Base-by-base conservation (phyloP, 2,888 invertebrate genomes). In the Drosophila suboccidentalis region DNA sequence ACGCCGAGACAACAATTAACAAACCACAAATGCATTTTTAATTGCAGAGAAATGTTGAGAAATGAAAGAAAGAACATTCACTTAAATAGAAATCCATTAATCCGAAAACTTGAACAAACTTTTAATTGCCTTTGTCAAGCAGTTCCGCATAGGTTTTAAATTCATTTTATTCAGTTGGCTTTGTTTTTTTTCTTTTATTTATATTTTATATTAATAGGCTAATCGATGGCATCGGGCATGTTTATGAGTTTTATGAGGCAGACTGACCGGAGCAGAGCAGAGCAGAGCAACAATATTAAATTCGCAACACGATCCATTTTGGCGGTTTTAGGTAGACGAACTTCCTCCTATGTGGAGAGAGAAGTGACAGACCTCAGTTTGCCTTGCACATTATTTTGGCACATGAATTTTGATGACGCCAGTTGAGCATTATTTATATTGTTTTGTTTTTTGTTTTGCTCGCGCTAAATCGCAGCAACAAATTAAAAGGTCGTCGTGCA, bases 241-340 rank as follows among this genome's bases (percentile, higher is more conserved):
- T 50, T 76, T 78, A 68, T 78, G 60, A 58, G 55, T 59, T 72
- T 82, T 78, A 72, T 82, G 71, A 79, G 69, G 50, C 36, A 53
- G 59, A 51, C 63, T 6, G 63, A 66, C n/a, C 55, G 22, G 44
- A 34, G 34, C 57, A 36, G 19, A 19, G 19, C 57, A 36, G 19
- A 19, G 19, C 36, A 51, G 55, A 44, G 63, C 64, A 60, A 64
- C 54, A 44, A 78, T 87, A 87, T 81, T 62, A 81, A 81, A 84
- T 82, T 81, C 82, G 71, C 55, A 63, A 70, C 87, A 87, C 85
- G 85, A 65, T 81, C 84, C 84, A 87, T 75, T 84, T 83, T 87
- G 71, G 60, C 54, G 65, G 51, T 39, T 59, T 54, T 54, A 71
- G 46, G 44, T 47, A 58, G 58, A 29, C 58, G 58, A 58, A 58